phyloP scores from a whole-genome alignment of 2,888 invertebrate species.

The Clepsis dumicolana region DNA sequence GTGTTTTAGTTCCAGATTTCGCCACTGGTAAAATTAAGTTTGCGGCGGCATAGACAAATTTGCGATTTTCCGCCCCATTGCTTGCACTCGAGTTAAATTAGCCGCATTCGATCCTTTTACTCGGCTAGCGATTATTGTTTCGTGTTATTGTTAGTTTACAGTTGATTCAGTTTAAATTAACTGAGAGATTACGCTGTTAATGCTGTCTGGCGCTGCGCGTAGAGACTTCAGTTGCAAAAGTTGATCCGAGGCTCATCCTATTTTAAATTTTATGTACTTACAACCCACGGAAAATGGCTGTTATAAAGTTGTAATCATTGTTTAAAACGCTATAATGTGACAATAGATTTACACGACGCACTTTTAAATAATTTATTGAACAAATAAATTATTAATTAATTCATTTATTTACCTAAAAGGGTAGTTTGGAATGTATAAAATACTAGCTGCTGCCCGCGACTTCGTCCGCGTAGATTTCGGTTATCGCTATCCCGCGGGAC shows the following conservation, averaged over 20 bases:
- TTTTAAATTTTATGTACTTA: too few species aligned
- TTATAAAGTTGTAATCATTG: too few species aligned
- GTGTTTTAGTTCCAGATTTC: background rate
- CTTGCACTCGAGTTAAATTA: slow-evolving; percentile 76
- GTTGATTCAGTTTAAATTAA: slow-evolving; percentile 34
- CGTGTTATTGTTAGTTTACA: slow-evolving; percentile 40
- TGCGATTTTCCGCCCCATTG: slow-evolving; percentile 83
- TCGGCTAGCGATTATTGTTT: slow-evolving; percentile 48
- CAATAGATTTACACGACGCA: too few species aligned
- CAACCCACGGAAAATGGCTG: too few species aligned
- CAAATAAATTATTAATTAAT: too few species aligned
- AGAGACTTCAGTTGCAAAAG: background rate
- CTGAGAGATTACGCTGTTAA: slow-evolving; percentile 42
- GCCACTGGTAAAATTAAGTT: slow-evolving; percentile 10
- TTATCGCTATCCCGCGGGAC: too few species aligned
- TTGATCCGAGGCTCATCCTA: background rate
- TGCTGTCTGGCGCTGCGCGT: slow-evolving; percentile 16
- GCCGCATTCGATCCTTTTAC: slow-evolving; percentile 67
- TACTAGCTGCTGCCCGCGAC: too few species aligned
- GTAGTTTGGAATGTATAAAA: too few species aligned
- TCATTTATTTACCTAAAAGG: too few species aligned
- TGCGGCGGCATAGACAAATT: slow-evolving; percentile 71
- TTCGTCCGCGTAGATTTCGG: too few species aligned
- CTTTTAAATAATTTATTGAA: too few species aligned
- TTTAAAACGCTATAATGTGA: too few species aligned